Percentiles rank a stretch among this genome's conserved stretches.
Evolutionary conservation across 2,888 invertebrate species (phyloP).

Genomic region (Melikaiella ostensackeni): DNA sequence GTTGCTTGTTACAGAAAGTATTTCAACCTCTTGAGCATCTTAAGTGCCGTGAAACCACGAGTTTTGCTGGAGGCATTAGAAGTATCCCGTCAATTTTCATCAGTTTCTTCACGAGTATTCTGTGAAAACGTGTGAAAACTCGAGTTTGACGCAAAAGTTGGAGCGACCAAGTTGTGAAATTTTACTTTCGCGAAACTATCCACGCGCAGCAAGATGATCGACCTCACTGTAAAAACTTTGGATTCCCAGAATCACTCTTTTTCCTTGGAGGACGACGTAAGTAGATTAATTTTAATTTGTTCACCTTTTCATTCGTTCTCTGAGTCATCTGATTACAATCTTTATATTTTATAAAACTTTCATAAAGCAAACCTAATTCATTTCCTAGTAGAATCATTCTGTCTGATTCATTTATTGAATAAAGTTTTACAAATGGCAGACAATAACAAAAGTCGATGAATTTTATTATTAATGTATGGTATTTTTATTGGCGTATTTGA

Average conservation of each 20-base stretch:
- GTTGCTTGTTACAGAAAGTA: background rate
- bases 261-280: conserved; percentile 90
- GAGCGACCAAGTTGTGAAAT: background rate
- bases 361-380: background rate
- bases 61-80: background rate
- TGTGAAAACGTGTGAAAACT: background rate
- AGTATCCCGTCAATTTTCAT: background rate
- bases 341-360: background rate
- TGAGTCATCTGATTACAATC: background rate
- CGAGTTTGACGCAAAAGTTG: background rate
- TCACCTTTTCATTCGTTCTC: background rate
- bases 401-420: background rate
- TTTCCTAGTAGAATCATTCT: background rate
- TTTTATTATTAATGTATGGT: background rate
- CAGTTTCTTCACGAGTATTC: conserved; percentile 5
- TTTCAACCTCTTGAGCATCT: background rate
- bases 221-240: conserved; percentile 92
- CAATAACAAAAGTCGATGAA: background rate
- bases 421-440: background rate
- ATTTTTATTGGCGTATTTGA: background rate
- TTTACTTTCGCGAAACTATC: conserved; percentile 23
- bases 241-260: conserved; percentile 92
- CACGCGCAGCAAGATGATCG: conserved; percentile 81
- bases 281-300: conserved; percentile 70
- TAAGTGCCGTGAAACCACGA: background rate